Base-by-base conservation (phyloP, 2,797 vertebrate species). In the Schizopygopsis pylzovi region DNA sequence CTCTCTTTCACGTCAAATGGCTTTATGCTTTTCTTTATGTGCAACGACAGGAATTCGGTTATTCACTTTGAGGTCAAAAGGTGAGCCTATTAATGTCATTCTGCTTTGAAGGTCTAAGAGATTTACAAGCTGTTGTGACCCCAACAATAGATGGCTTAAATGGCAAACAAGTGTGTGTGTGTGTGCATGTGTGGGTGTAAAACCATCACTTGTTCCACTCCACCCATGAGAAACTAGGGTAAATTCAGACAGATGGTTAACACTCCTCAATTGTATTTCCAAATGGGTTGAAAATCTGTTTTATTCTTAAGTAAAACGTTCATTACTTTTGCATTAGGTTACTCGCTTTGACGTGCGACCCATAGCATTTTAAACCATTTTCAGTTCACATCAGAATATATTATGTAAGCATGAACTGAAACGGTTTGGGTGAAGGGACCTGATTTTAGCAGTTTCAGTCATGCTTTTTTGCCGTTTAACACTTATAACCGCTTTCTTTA, bases 31-130 rank as follows among this genome's bases (percentile, higher is more conserved):
- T 90, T 93, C 70, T 93, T 94, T 89, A 93, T 88, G 91, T 92
- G 93, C 87, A 93, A 92, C 91, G 91, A 91, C 91, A 92, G 91
- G 92, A 92, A 93, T 95, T 87, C 88, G 85, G 79, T 93, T 89
- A 92, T 93, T 93, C 87, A 91, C 91, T 91, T 90, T n/a, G 88
- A 81, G 95, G 95, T 94, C 88, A 95, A 93, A 94, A 91, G 92
- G 89, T 79, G 49, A 80, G 15, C 71, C 92, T 91, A 90, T 93
- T 94, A 94, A 88, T 90, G 93, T 90, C 91, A 89, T 6, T 43
- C 28, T 76, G 63, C 91, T 95, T 95, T 96, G 92, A 95, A 93
- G 93, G 81, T 84, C 85, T 93, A 93, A 95, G 94, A 94, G 94
- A 95, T 94, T 91, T 95, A 94, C 91, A 94, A 79, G 92, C 84